phyloP scores from a whole-genome alignment of 2,888 invertebrate species.

The Pristionchus arcanus region DNA sequence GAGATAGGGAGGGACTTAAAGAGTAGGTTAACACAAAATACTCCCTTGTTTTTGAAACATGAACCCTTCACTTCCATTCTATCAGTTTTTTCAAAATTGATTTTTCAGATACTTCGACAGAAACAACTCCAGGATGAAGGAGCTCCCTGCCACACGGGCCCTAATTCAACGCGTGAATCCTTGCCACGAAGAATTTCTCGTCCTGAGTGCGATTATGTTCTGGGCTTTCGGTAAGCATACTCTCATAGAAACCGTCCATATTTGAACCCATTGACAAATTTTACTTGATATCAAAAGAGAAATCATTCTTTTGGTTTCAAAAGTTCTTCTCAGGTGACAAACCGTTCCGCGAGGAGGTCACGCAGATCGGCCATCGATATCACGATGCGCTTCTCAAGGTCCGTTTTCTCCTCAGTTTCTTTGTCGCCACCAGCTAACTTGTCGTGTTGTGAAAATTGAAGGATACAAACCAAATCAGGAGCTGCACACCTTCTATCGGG shows the following conservation, averaged over 20 bases:
- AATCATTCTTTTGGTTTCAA: too few relatives aligned
- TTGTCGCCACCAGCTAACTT: too few relatives aligned
- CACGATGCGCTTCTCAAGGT: background rate
- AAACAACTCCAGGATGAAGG: background rate
- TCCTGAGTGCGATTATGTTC: background rate
- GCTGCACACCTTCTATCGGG: conserved; percentile 6
- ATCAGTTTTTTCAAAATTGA: too few relatives aligned
- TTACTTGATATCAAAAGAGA: too few relatives aligned
- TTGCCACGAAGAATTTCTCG: conserved; percentile 1
- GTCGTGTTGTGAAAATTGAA: too few relatives aligned
- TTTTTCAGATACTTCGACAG: background rate
- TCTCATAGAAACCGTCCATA: too few relatives aligned
- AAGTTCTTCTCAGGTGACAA: background rate
- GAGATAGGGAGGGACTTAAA: background rate
- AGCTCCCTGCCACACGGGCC: background rate
- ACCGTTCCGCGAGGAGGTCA: background rate
- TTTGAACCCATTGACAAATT: too few relatives aligned
- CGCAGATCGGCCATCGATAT: background rate
- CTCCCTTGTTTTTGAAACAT: too few relatives aligned
- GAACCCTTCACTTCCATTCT: too few relatives aligned
- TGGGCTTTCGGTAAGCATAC: background rate
- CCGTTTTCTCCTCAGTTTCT: too few relatives aligned
- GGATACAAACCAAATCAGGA: background rate
- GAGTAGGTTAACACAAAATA: too few relatives aligned
- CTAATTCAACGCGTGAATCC: background rate